Evolutionary conservation across 2,113 vertebrate genomes (phyloP), one percentile per base, ranked within the genome.

Genomic region (Leucopternis melanops): DNA sequence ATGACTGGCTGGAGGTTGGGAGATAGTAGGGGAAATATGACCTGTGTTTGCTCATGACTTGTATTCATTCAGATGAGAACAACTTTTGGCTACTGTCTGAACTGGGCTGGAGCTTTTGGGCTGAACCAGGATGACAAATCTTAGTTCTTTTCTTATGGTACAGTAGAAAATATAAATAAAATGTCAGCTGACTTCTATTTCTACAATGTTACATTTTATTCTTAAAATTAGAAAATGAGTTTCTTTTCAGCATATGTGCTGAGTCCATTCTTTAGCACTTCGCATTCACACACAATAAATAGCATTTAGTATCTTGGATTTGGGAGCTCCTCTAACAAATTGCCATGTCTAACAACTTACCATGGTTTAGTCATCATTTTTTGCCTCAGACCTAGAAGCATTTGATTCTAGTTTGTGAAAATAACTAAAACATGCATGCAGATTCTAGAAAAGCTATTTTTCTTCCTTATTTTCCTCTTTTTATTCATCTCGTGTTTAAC

Each of bases 11-110:
- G 13, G 10, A 42, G 7, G 2, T 5, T 73, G 38, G 55, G 38
- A 85, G 11, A 18, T 12, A 11, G 11, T 9, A 21, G 22, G 26
- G 23, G 9, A 70, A 47, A 12, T 16, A 15, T 2, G 42, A 47
- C 3, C 5, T 40, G 8, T 31, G 18, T 13, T 38, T 62, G 8
- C 13, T 83, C 16, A 9, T 0, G 0, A 8, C 42, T 75, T 62
- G 7, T 31, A 6, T 52, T 59, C 3, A 12, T 75, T 69, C 25
- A 52, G 22, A 63, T 58, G 9, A 73, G 21, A 23, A 11, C 25
- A 62, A 2, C 9, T 93, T 83, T 44, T 67, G 81, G 10, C 27
- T 62, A 9, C 13, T 58, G 11, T 13, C 20, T 70, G 32, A 54
- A 69, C 40, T 59, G 17, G 8, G 17, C 29, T 52, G n/a, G 8